Conservation (phyloP, 2,113 vertebrate species). For the Apeltes quadracus region DNA sequence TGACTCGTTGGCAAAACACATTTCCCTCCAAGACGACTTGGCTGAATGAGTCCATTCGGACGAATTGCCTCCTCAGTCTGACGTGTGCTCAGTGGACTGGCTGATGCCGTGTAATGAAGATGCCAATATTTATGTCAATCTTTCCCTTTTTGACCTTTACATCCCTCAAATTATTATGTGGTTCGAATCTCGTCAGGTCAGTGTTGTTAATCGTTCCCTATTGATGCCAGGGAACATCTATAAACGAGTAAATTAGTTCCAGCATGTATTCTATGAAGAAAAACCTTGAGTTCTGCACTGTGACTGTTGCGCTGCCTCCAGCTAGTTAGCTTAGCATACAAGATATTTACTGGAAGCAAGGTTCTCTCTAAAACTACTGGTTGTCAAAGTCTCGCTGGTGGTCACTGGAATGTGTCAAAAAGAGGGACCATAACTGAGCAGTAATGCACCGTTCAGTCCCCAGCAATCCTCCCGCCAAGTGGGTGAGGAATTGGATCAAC, state of each 20-base stretch:
- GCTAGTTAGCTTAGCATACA: not conserved
- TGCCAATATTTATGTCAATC: constrained; percentile 12
- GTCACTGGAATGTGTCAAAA: not conserved
- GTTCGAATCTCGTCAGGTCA: not conserved
- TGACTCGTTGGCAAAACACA: constrained; percentile 40
- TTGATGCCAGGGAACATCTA: not conserved
- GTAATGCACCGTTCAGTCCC: not conserved
- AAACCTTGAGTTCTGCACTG: not conserved
- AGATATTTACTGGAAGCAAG: not conserved
- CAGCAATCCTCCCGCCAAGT: not conserved
- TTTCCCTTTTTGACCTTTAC: constrained; percentile 7
- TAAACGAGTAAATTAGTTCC: not conserved
- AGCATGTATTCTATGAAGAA: not conserved
- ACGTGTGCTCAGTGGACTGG: constrained; percentile 36
- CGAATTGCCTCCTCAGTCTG: constrained; percentile 23
- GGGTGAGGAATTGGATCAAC: not conserved
- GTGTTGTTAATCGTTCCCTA: not conserved
- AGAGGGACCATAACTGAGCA: not conserved
- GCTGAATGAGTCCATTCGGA: constrained; percentile 39
- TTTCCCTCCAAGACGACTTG: constrained; percentile 38
- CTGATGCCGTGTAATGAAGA: constrained; percentile 3
- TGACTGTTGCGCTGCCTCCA: not conserved
- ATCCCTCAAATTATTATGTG: not conserved
- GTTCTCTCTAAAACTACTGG: not conserved
- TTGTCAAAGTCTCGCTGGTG: not conserved